Conservation (phyloP, 2,888 invertebrate genomes). For the Saturnia japonica region DNA sequence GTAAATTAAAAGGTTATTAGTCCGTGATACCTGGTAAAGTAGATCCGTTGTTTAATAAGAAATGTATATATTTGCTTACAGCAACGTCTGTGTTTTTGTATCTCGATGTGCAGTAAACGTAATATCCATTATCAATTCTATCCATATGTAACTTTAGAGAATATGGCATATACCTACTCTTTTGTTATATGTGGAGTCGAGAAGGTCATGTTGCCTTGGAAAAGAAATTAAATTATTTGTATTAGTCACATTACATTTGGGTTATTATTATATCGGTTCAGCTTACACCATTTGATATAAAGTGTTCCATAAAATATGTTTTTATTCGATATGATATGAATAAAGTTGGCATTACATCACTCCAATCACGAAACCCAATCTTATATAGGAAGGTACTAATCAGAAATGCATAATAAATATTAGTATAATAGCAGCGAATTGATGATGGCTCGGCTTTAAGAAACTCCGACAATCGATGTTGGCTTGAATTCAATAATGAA, state of each 20-base stretch:
- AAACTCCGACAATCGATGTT: too few species aligned
- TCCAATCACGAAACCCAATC: too few species aligned
- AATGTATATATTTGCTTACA: not conserved
- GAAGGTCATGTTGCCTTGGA: not conserved
- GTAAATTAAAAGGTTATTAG: not conserved
- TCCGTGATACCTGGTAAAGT: not conserved
- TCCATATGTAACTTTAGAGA: not conserved
- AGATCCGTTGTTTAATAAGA: not conserved
- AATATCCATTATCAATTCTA: not conserved
- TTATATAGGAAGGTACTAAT: too few species aligned
- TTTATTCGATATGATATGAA: too few species aligned
- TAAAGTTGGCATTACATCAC: too few species aligned
- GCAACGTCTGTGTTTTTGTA: not conserved
- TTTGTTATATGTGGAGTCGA: not conserved
- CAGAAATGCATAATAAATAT: too few species aligned
- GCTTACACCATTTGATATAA: too few species aligned
- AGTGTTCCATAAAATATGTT: too few species aligned
- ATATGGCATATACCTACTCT: not conserved
- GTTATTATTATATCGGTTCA: too few species aligned
- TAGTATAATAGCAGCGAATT: too few species aligned
- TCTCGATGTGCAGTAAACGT: not conserved
- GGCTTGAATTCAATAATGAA: too few species aligned
- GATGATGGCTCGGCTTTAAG: too few species aligned
- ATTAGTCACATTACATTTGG: not conserved
- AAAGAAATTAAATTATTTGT: not conserved